Percentiles rank a stretch among this genome's conserved stretches.
phyloP scores from a whole-genome alignment of 2,113 vertebrate species.

The Caracal caracal region DNA sequence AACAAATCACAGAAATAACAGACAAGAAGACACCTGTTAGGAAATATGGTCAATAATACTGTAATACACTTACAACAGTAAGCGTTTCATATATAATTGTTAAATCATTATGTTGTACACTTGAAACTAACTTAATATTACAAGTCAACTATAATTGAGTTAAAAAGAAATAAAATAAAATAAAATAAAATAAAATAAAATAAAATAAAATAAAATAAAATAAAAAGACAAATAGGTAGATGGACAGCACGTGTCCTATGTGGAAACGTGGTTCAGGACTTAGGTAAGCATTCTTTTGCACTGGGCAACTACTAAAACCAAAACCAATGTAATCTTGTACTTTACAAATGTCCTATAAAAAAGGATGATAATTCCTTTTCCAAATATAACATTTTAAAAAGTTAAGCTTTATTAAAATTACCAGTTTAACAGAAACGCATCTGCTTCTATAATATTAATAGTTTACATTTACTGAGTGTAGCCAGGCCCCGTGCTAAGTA shows the following conservation, averaged over 20 bases:
- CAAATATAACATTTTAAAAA: conserved; percentile 71
- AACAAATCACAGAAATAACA: conserved; percentile 70
- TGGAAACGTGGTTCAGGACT: neutral
- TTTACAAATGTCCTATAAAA: conserved; percentile 13
- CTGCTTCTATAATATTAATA: neutral
- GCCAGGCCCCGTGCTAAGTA: neutral
- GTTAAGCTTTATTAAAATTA: conserved; percentile 67
- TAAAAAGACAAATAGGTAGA: neutral
- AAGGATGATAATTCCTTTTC: conserved; percentile 64
- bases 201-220: neutral
- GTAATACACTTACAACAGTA: neutral
- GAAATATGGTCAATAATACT: neutral
- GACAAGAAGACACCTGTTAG: conserved; percentile 62
- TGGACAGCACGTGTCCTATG: neutral
- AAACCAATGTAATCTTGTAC: conserved; percentile 45
- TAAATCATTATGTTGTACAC: neutral
- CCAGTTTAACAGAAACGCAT: conserved; percentile 69
- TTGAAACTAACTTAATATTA: neutral
- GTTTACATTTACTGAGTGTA: neutral
- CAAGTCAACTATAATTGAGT: neutral
- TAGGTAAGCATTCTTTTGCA: neutral
- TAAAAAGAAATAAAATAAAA: neutral
- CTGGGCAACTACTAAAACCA: neutral
- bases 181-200: neutral
- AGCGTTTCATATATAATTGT: neutral